These are phyloP conservation scores for Xiphophorus hellerii DNA, from an alignment of 2,113 vertebrate genomes.

Conservation along the genomic window DNA sequence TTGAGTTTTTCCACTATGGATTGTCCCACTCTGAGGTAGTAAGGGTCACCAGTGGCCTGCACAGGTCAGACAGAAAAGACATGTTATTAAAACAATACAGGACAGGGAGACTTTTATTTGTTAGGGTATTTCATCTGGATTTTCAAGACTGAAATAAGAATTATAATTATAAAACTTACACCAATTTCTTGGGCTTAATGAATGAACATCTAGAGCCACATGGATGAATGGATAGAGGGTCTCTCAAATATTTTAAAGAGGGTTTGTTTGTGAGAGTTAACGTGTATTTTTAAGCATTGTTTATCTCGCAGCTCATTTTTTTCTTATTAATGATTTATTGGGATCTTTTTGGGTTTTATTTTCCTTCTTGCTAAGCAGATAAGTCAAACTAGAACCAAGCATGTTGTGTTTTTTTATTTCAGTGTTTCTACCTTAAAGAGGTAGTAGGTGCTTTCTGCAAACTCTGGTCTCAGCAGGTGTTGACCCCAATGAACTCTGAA, in stretches of 20 bases:
- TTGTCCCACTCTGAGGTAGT: slow-evolving; percentile 97
- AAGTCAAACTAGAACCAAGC: neutral
- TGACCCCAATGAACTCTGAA: slow-evolving; percentile 99
- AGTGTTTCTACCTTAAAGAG: slow-evolving; percentile 87
- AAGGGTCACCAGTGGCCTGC: slow-evolving; percentile 96
- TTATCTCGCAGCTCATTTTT: too few species aligned
- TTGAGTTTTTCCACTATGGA: slow-evolving; percentile 99
- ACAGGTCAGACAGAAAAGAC: neutral
- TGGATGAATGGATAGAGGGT: too few species aligned
- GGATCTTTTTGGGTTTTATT: too few species aligned
- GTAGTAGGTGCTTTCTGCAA: slow-evolving; percentile 99
- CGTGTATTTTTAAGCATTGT: too few species aligned
- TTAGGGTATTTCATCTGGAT: neutral
- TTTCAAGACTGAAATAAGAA: neutral
- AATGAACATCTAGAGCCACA: too few species aligned
- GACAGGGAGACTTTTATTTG: neutral
- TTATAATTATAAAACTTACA: too few species aligned
- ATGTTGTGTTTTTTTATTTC: neutral
- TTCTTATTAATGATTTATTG: too few species aligned
- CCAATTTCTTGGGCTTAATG: too few species aligned
- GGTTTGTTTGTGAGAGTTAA: too few species aligned
- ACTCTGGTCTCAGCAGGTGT: slow-evolving; percentile 95
- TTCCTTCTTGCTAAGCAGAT: too few species aligned
- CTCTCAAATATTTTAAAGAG: too few species aligned
- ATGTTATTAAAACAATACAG: neutral